These are phyloP conservation scores for Periplaneta americana DNA, from an alignment of 1,140 invertebrate genomes.

Conservation along the genomic window DNA sequence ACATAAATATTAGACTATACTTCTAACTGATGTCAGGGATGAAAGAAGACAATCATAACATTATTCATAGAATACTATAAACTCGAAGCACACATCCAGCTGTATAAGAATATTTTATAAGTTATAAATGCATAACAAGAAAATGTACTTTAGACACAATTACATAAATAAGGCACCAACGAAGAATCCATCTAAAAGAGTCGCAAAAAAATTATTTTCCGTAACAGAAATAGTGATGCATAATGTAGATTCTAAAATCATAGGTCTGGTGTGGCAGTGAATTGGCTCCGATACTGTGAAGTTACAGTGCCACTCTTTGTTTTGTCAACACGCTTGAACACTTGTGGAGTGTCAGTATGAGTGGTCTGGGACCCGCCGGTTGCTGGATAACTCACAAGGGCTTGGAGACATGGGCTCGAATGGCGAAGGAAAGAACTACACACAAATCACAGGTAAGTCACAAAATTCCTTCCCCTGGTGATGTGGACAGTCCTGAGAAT, in stretches of 20 bases:
- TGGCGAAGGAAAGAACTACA: conserved; percentile 53
- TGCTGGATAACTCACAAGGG: conserved; percentile 64
- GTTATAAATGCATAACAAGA: background rate
- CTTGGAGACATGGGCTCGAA: conserved; percentile 62
- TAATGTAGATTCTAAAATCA: background rate
- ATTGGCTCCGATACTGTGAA: background rate
- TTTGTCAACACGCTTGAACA: background rate
- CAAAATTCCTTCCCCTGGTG: no score
- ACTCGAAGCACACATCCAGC: no score
- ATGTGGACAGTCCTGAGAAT: no score
- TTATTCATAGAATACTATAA: no score
- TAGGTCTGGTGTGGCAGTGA: background rate
- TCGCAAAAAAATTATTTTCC: background rate
- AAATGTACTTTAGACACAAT: background rate
- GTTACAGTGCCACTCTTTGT: background rate
- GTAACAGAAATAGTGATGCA: background rate
- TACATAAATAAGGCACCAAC: background rate
- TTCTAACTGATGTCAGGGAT: no score
- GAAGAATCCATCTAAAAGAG: background rate
- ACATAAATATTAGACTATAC: background rate
- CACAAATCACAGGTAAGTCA: background rate
- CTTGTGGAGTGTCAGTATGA: conserved; percentile 7
- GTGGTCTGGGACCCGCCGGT: conserved; percentile 57
- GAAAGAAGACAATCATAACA: no score
- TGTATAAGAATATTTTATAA: no score